These are phyloP conservation scores for Chloroclysta siterata DNA, from an alignment of 2,888 invertebrate genomes.

Conservation along the genomic window DNA sequence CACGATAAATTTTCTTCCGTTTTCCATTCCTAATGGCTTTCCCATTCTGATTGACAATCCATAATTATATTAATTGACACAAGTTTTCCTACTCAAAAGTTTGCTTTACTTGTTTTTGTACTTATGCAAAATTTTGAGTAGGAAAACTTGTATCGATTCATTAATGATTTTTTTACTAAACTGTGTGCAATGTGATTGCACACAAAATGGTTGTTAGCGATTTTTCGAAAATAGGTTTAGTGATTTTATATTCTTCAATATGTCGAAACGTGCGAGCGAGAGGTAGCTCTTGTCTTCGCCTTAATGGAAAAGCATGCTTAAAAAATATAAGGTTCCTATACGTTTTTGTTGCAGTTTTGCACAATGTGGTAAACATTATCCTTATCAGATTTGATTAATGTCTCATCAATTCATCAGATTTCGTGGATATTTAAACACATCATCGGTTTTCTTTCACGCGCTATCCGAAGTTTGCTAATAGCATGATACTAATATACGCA, in stretches of 20 bases:
- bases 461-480: neutral
- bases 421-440: neutral
- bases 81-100: too few species aligned
- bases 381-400: neutral
- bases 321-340: neutral
- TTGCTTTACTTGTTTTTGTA: too few species aligned
- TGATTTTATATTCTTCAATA: too few species aligned
- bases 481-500: neutral
- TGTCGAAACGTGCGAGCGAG: too few species aligned
- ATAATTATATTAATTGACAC: too few species aligned
- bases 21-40: constrained; percentile 12
- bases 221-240: too few species aligned
- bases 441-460: neutral
- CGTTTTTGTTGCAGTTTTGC: neutral
- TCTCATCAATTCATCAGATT: neutral
- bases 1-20: constrained; percentile 7
- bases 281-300: too few species aligned
- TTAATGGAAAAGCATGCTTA: neutral
- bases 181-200: too few species aligned
- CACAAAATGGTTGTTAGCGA: too few species aligned
- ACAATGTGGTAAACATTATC: neutral
- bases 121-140: too few species aligned
- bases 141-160: too few species aligned
- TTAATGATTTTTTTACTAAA: too few species aligned
- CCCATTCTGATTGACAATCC: constrained; percentile 10